Evolutionary conservation across 30 jellyfish, hydroid and myxozoan species (phyloP), one percentile per base, ranked within the genome.

Genomic region (Haliclystus octoradiatus): DNA sequence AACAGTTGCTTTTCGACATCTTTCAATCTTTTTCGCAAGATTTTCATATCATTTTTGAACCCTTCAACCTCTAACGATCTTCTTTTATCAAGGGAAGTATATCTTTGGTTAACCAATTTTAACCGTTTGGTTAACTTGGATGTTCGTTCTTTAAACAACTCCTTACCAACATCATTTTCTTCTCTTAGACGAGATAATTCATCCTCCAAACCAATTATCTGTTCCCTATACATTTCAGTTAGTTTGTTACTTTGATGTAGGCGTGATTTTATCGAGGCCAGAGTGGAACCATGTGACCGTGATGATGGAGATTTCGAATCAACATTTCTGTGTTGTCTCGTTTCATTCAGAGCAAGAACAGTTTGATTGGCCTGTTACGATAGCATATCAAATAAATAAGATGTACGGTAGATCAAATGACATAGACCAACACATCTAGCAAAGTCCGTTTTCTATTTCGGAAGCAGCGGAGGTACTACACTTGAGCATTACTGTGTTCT

Each of bases 211-310:
- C 97, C 95, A 28, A 88, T 88, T 5, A 72, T 77, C 80, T 88
- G 97, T 31, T 88, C 97, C 19, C 97, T 73, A 52, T 88, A 88
- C 97, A 88, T 88, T 52, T 88, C 97, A 1, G 97, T 90, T 33
- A 88, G 75, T 32, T 83, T 79, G 40, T 88, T 95, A 12, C 95
- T 70, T 62, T 88, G 97, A 25, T 69, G 66, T 22, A 88, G 95
- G 50, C 84, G 81, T 31, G 93, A 71, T 28, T 92, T 80, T 26
- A 88, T 62, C 46, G 93, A 92, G n/a, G n/a, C n/a, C n/a, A n/a
- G n/a, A n/a, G n/a, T n/a, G n/a, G n/a, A n/a, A n/a, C n/a, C n/a
- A n/a, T n/a, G n/a, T n/a, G n/a, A n/a, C n/a, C n/a, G n/a, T n/a
- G n/a, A n/a, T n/a, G n/a, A n/a, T n/a, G n/a, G n/a, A n/a, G n/a